Percentiles rank a stretch among this genome's conserved stretches.
These are phyloP conservation scores for Lagenorhynchus albirostris DNA, from an alignment of 2,113 vertebrate genomes.

Conservation along the genomic window DNA sequence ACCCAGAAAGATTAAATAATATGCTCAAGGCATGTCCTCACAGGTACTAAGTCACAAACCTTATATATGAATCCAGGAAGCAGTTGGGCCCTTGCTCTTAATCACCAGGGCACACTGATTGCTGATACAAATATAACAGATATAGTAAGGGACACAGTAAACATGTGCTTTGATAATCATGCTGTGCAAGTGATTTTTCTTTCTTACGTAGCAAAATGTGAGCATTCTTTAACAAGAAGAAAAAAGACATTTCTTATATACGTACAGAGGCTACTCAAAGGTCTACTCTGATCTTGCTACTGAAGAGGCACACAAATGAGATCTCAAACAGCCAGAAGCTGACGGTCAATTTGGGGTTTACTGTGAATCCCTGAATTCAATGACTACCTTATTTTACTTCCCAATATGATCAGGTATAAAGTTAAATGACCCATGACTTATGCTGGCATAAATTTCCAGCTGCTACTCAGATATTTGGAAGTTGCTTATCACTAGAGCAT, in stretches of 20 bases:
- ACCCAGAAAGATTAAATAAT: background rate
- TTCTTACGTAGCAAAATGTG: background rate
- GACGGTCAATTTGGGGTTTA: conserved; percentile 26
- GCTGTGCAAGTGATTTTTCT: background rate
- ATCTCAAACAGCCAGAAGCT: background rate
- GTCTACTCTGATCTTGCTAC: background rate
- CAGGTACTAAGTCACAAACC: background rate
- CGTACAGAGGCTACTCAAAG: background rate
- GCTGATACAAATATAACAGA: background rate
- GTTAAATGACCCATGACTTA: conserved; percentile 47
- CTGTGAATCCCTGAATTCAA: background rate
- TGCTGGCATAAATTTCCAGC: background rate
- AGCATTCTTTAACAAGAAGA: background rate
- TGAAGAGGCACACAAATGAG: background rate
- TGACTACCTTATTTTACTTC: background rate
- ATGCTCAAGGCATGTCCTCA: background rate
- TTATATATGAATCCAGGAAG: background rate
- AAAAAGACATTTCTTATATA: background rate
- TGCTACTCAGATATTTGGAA: background rate
- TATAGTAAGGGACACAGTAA: background rate
- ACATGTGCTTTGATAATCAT: background rate
- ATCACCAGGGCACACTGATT: background rate
- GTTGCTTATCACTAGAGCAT: background rate
- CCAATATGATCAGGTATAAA: conserved; percentile 12
- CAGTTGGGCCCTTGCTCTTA: background rate